A percentile compares a stretch with the other conserved stretches of the same genome.
These are phyloP conservation scores for Ctenosaura bakeri DNA, from an alignment of 2,797 vertebrate species.

Conservation along the genomic window DNA sequence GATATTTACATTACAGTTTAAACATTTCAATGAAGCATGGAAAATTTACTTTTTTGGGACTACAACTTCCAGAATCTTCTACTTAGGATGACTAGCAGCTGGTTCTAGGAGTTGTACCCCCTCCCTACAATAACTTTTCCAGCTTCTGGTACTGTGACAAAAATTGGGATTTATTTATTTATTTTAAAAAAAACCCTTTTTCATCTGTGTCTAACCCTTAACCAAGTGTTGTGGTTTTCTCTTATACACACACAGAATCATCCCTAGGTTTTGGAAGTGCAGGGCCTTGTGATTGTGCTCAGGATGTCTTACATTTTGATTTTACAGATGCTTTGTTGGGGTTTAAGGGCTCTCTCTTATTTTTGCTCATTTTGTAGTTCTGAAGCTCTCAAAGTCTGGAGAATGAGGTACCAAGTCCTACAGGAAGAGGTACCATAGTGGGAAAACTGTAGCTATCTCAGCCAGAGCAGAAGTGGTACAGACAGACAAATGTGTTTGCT, in stretches of 20 bases:
- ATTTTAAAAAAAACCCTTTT: not conserved
- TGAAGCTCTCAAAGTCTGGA: not conserved
- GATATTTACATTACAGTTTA: conserved; percentile 34
- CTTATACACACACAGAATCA: not conserved
- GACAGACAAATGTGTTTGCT: not conserved
- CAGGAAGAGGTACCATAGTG: not conserved
- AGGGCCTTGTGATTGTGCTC: not conserved
- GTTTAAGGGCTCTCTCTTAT: not conserved
- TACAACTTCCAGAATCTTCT: too few relatives aligned
- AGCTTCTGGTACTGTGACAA: too few relatives aligned
- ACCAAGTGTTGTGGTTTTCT: not conserved
- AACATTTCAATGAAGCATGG: not conserved
- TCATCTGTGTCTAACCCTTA: not conserved
- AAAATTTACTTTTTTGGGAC: not conserved
- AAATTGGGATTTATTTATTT: conserved; percentile 37
- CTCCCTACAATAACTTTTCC: too few relatives aligned
- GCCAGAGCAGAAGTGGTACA: not conserved
- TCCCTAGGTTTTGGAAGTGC: not conserved
- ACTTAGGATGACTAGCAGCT: too few relatives aligned
- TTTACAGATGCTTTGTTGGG: not conserved
- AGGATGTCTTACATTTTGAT: not conserved
- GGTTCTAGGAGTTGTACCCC: too few relatives aligned
- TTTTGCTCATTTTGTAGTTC: not conserved
- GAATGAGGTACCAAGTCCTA: not conserved
- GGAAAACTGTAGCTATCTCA: not conserved